A percentile compares a stretch with the other conserved stretches of the same genome.
Conservation (phyloP, 2,797 vertebrate genomes). For the Aythya fuligula region DNA sequence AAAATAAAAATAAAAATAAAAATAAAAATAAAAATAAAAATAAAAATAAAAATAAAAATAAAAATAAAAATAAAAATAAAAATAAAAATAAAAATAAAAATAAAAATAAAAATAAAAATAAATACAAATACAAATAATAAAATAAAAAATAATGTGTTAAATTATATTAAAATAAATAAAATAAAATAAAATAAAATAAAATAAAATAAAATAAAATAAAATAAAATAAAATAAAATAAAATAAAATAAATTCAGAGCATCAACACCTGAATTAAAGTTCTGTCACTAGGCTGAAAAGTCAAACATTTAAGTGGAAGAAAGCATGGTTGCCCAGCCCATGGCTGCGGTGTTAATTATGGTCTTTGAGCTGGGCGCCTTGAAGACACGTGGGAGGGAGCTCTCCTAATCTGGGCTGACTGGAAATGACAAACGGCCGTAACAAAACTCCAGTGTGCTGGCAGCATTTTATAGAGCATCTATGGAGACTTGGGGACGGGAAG, state of each 20-base stretch:
- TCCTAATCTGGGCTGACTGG: background rate
- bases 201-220: background rate
- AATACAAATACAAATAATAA: too few species aligned
- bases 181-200: background rate
- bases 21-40: too few species aligned
- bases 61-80: background rate
- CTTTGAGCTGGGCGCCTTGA: background rate
- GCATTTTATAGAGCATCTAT: background rate
- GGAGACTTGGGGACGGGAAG: background rate
- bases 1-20: background rate
- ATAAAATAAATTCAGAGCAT: background rate
- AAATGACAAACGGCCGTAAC: background rate
- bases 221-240: background rate
- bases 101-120: too few species aligned
- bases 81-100: too few species aligned
- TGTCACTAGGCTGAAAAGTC: background rate
- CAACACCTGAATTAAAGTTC: background rate
- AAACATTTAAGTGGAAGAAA: background rate
- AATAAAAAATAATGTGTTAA: background rate
- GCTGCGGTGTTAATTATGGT: background rate
- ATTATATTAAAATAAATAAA: too few species aligned
- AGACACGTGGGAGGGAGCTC: background rate
- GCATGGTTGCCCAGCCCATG: rapidly evolving
- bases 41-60: background rate
- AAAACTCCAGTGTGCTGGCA: background rate